Conservation (phyloP, 2,113 vertebrate species). For the Leptocoma aspasia region DNA sequence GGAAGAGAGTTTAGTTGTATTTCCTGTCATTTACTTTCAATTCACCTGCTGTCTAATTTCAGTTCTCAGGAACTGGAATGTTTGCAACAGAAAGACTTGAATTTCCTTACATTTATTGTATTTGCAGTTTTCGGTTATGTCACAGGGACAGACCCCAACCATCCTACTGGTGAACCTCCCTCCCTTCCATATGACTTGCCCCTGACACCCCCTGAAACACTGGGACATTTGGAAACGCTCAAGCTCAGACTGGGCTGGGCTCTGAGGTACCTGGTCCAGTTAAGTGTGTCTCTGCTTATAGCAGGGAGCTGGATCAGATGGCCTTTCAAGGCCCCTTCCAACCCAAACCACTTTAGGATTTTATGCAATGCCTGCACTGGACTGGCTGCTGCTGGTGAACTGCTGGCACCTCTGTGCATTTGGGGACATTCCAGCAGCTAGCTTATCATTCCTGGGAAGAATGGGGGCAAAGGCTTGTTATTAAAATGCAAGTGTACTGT, state of each 20-base stretch:
- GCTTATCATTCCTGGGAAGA: not conserved
- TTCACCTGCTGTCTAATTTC: not conserved
- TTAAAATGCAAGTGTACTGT: not conserved
- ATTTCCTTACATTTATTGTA: not conserved
- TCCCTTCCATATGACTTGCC: not conserved
- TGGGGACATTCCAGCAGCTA: not conserved
- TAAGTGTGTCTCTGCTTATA: not conserved
- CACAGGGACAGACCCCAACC: not conserved
- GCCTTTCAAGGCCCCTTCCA: not conserved
- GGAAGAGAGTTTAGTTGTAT: not conserved
- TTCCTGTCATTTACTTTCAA: constrained; percentile 1
- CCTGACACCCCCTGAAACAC: not conserved
- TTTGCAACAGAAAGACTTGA: not conserved
- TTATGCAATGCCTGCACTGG: not conserved
- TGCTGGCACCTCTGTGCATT: not conserved
- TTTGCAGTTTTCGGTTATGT: not conserved
- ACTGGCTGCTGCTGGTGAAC: not conserved
- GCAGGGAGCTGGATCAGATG: not conserved
- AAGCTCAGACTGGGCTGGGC: not conserved
- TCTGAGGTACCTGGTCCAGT: not conserved
- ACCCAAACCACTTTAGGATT: not conserved
- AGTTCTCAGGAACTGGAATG: not conserved
- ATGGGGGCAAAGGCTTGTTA: not conserved
- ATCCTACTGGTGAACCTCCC: not conserved
- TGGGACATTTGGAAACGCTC: not conserved